Conservation (phyloP, 2,113 vertebrate species). For the Leucopsar rothschildi region DNA sequence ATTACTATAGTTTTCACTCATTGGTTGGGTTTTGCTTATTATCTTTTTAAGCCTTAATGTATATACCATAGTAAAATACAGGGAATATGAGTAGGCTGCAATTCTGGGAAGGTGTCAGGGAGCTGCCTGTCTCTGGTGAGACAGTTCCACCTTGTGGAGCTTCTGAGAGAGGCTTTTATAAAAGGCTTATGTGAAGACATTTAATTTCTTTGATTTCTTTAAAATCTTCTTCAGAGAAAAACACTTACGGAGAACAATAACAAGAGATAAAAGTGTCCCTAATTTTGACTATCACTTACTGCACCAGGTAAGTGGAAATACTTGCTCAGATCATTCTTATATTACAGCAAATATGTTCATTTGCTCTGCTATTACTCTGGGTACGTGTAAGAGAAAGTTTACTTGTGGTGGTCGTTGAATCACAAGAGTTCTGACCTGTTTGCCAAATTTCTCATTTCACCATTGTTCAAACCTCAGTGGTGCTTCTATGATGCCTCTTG, state of each 20-base stretch:
- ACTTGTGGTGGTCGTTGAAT: not conserved
- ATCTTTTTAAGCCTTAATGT: not conserved
- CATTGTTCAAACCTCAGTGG: not conserved
- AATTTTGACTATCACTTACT: conserved; percentile 72
- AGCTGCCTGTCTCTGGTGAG: not conserved
- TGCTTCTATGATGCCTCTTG: not conserved
- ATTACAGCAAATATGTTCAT: not conserved
- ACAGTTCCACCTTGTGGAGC: conserved; percentile 50
- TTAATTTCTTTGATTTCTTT: not conserved
- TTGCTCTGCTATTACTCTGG: not conserved
- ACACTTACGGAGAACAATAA: conserved; percentile 75
- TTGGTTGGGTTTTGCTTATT: not conserved
- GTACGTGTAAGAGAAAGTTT: not conserved
- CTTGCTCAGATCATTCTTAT: not conserved
- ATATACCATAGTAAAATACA: not conserved
- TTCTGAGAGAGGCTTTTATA: not conserved
- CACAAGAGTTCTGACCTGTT: not conserved
- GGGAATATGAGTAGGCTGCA: not conserved
- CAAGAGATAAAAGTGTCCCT: conserved; percentile 76
- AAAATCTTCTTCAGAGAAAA: conserved; percentile 58
- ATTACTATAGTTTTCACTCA: not conserved
- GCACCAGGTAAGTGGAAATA: conserved; percentile 74
- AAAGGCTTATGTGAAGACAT: not conserved
- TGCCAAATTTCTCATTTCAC: not conserved
- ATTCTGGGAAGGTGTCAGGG: not conserved